Base-by-base conservation (phyloP, 2,113 vertebrate species). In the Callospermophilus lateralis region DNA sequence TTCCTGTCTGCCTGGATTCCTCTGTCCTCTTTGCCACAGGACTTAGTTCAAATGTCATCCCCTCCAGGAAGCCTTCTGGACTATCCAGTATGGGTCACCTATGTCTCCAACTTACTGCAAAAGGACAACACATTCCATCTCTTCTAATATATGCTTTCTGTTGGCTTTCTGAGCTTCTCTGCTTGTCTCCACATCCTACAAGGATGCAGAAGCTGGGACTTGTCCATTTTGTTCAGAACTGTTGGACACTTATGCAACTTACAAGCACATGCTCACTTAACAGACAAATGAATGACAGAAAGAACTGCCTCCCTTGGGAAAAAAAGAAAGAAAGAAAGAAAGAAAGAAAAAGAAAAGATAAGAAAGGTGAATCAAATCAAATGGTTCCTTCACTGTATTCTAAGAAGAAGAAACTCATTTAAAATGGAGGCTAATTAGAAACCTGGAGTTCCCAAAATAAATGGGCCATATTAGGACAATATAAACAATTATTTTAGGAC, bases 381-480 rank as follows among this genome's bases (percentile, higher is more conserved):
- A 34, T 8, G 42, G 53, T 77, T 84, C 53, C 83, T 86, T 68
- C 20, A 42, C 53, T 94, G 65, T 89, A 30, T 77, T 93, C 74
- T 84, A 48, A 70, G 19, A 58, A 77, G 42, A 78, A 92, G 70
- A 92, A 94, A 90, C 32, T 73, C 53, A 85, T 48, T 67, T 42
- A 70, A 93, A 73, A 86, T 39, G 22, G 28, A 39, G 42, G 65
- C 63, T 55, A 73, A 83, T 34, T 67, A 76, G 65, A 90, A 92
- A 68, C 22, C 39, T 17, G 0, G 2, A 0, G 3, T 20, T 39
- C 9, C 2, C 3, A 39, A 89, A 81, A 90, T 30, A 20, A 90
- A 88, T 4, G 48, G 58, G 74, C 28, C 28, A 53, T 55, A 55
- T 37, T 16, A 70, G 34, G 26, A 96, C 83, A 45, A 55, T 26